Percentiles rank a stretch among this genome's conserved stretches.
These are phyloP conservation scores for Microplitis demolitor DNA, from an alignment of 1,140 invertebrate species.

Conservation along the genomic window DNA sequence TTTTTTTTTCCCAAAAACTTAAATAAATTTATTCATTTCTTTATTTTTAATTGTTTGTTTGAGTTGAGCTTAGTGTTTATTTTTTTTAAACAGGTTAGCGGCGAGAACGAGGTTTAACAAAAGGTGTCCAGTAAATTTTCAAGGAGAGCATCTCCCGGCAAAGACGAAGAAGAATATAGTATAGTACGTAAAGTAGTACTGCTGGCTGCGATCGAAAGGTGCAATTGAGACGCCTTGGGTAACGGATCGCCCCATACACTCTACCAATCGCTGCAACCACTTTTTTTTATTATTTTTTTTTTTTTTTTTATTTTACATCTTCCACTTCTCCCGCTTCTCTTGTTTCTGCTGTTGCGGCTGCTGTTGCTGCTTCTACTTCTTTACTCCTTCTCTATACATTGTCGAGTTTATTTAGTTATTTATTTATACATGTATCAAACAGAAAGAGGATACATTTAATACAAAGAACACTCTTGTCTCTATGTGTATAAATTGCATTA, in stretches of 20 bases:
- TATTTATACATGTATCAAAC: background rate
- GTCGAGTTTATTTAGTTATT: background rate
- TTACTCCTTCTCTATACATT: too few species aligned
- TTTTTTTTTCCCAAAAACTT: background rate
- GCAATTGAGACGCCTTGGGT: slow-evolving; percentile 35
- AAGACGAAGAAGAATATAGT: background rate
- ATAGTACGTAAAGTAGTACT: too few species aligned
- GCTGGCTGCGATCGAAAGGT: slow-evolving; percentile 16
- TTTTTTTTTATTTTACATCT: background rate
- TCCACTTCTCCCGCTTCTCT: background rate
- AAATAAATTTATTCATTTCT: slow-evolving; percentile 11
- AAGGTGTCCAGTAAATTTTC: slow-evolving; percentile 15
- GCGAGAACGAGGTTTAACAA: background rate
- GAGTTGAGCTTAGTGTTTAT: background rate
- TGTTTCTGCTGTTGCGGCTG: background rate
- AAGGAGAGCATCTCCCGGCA: slow-evolving; percentile 8
- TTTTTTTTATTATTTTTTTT: slow-evolving; percentile 15
- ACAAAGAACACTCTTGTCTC: background rate
- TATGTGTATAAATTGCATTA: background rate
- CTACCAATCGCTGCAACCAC: slow-evolving; percentile 5
- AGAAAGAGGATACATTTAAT: background rate
- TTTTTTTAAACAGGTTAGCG: background rate
- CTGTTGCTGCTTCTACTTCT: too few species aligned
- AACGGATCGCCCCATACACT: slow-evolving; percentile 35
- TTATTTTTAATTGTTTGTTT: background rate